Evolutionary conservation across 2,888 invertebrate genomes (phyloP), one percentile per base, ranked within the genome.

Genomic region (Leucoptera coffeella): DNA sequence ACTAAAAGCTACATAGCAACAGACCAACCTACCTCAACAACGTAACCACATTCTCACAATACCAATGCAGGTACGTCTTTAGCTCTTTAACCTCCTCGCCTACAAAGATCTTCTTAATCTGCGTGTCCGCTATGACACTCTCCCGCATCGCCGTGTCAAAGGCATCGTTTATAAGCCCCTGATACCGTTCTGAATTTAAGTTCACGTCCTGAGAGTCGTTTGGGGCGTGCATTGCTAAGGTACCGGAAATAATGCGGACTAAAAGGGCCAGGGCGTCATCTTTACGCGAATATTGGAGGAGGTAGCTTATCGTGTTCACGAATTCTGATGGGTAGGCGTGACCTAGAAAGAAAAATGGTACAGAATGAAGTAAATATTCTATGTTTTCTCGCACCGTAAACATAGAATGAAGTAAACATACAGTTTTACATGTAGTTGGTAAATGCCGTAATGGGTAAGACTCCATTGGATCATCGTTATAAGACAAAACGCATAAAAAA

Each of bases 231-330:
- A 69, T 61, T 0, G 47, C 43, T n/a, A 62, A 52, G 3, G 80
- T 79, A n/a, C 77, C 77, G 0, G 74, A 71, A 26, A 82, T 60
- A 11, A 82, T 73, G 8, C 77, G 65, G 1, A 82, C 72, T 10
- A 82, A 41, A 1, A 81, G 57, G 0, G 77, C 78, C 15, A 83
- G 46, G 5, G 80, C 79, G 5, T 73, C 65, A 25, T 74, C 67
- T 12, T 62, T 69, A 25, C 73, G 60, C 0, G 78, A 75, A 38
- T 78, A 74, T 42, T 77, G 73, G 3, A 83, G 56, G 8, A 82
- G 47, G 39, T 65, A 77, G 28, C 77, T 74, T 4, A 77, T 67
- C 0, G 79, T 75, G 38, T 72, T 73, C 2, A 82, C 69, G 27
- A 82, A 64, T 32, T 78, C 72, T 1, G 78, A 74, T 1, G 78